A percentile compares a stretch with the other conserved stretches of the same genome.
Evolutionary conservation across 1,140 invertebrate species (phyloP).

Genomic region (Gyrodactylus salaris): DNA sequence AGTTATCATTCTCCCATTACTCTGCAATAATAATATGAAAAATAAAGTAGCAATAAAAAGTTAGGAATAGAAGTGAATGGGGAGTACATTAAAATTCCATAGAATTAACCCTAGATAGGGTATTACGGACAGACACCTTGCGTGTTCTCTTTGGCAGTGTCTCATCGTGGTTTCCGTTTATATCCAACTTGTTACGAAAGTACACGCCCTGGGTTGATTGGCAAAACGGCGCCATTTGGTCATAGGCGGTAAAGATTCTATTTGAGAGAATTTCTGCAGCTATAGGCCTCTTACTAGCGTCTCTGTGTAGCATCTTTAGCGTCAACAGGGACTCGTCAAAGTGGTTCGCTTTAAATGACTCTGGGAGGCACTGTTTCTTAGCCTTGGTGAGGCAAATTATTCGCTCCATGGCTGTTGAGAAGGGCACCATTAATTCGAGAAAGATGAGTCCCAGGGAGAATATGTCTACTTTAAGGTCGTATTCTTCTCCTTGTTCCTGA

Average conservation of each 20-base stretch:
- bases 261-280: neutral
- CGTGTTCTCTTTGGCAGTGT: neutral
- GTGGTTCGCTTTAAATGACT: conserved; percentile 25
- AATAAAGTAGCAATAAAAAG: neutral
- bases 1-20: too few relatives aligned
- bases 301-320: neutral
- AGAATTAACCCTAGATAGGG: neutral
- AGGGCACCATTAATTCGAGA: conserved; percentile 55
- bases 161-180: neutral
- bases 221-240: too few relatives aligned
- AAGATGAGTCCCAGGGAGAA: conserved; percentile 70
- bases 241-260: neutral
- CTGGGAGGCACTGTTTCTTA: conserved; percentile 32
- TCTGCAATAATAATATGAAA: too few relatives aligned
- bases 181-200: neutral
- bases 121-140: neutral
- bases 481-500: conserved; percentile 15
- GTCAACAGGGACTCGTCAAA: neutral
- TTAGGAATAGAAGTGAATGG: neutral
- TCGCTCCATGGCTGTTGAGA: conserved; percentile 56
- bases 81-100: neutral
- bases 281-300: neutral
- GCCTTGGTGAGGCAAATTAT: conserved; percentile 25
- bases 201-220: neutral
- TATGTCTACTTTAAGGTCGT: conserved; percentile 78